These are phyloP conservation scores for Hanleya hanleyi DNA, from an alignment of 2,888 invertebrate species.

Conservation along the genomic window DNA sequence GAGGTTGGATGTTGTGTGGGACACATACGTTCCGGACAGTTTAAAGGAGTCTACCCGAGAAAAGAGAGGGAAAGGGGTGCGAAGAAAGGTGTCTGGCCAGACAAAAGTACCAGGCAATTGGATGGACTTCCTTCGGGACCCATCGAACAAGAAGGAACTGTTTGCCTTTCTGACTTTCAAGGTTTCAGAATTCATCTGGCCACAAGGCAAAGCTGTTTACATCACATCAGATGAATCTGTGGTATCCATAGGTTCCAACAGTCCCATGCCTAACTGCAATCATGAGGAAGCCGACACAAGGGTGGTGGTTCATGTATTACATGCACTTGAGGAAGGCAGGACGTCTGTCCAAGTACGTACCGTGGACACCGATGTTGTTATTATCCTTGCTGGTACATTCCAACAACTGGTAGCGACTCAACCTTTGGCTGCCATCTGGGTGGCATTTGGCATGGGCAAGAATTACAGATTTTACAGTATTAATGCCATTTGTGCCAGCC, in stretches of 20 bases:
- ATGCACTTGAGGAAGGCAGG: too few species aligned
- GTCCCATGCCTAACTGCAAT: neutral
- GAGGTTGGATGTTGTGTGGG: conserved; percentile 39
- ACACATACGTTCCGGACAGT: conserved; percentile 31
- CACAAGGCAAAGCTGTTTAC: too few species aligned
- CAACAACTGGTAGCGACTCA: too few species aligned
- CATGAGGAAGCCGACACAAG: too few species aligned
- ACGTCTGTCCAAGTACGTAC: too few species aligned
- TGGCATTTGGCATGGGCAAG: conserved; percentile 12
- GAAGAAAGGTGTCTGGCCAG: too few species aligned
- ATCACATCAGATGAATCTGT: too few species aligned
- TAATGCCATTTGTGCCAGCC: too few species aligned
- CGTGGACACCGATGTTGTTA: too few species aligned
- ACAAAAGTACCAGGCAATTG: too few species aligned
- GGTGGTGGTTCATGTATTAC: conserved; percentile 5
- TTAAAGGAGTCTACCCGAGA: conserved; percentile 35
- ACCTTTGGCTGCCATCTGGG: neutral
- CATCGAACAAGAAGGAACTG: conserved; percentile 23
- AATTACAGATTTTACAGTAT: conserved; percentile 10
- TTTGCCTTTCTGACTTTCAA: conserved; percentile 23
- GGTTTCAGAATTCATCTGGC: conserved; percentile 15
- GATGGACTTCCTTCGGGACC: conserved; percentile 23
- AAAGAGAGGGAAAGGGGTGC: conserved; percentile 37
- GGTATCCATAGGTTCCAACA: neutral
- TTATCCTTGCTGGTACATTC: too few species aligned